These are phyloP conservation scores for Blastobasis adustella DNA, from an alignment of 2,888 invertebrate genomes.

Conservation along the genomic window DNA sequence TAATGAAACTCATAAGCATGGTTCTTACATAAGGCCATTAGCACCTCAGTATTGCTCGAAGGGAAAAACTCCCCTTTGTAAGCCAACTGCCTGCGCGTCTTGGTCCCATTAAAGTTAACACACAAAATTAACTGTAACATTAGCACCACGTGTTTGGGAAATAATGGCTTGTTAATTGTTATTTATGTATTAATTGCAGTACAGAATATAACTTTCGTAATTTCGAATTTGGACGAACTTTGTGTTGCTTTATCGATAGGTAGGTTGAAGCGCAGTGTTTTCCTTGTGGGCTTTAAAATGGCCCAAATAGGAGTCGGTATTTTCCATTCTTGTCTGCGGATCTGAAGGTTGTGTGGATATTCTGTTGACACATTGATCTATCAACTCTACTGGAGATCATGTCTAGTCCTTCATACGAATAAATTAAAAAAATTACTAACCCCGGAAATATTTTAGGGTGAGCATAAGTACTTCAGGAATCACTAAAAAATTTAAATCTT, in stretches of 20 bases:
- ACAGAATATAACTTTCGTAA: not conserved
- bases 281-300: too few relatives aligned
- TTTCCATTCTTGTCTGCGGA: too few relatives aligned
- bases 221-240: not conserved
- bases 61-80: slow-evolving; percentile 46
- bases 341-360: too few relatives aligned
- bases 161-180: slow-evolving; percentile 19
- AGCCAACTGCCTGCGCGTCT: slow-evolving; percentile 29
- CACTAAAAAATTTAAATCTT: too few relatives aligned
- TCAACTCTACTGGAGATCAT: too few relatives aligned
- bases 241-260: not conserved
- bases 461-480: too few relatives aligned
- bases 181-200: slow-evolving; percentile 11
- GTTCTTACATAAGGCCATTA: slow-evolving; percentile 60
- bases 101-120: slow-evolving; percentile 53
- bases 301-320: too few relatives aligned
- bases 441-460: too few relatives aligned
- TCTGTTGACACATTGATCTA: too few relatives aligned
- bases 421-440: too few relatives aligned
- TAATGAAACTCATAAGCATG: slow-evolving; percentile 70
- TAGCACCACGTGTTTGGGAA: slow-evolving; percentile 20
- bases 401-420: too few relatives aligned
- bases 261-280: too few relatives aligned
- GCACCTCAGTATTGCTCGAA: slow-evolving; percentile 58
- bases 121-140: slow-evolving; percentile 47